Evolutionary conservation across 2,888 invertebrate genomes (phyloP), one percentile per base, ranked within the genome.

Genomic region (Adela reaumurella): DNA sequence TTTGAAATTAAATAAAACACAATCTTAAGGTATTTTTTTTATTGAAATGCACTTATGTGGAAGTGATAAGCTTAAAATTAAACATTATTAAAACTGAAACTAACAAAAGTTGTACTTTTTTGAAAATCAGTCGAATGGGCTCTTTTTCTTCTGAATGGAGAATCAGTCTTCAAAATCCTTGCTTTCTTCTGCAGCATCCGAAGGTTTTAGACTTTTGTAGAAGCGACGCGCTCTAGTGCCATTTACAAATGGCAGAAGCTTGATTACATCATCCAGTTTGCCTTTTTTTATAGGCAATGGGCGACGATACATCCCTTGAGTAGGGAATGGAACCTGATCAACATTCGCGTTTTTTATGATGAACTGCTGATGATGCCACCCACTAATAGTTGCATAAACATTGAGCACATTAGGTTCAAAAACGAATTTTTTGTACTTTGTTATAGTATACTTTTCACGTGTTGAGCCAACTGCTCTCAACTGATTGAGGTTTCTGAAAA

Each of bases 311-410:
- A 42, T 42, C 43, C 43, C 43, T 42, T 42, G 43, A 42, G 43
- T 42, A 42, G 43, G 43, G 43, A 42, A 42, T 42, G 43, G 43
- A 42, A 42, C 43, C 4, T 42, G 43, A 42, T 42, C 43, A 42
- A 10, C 43, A 17, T 42, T 42, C 43, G 17, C 43, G 43, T 42
- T 42, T 42, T 42, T 42, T 42, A 42, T 42, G 43, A 17, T 42
- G 17, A 42, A 42, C 43, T 6, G 43, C 43, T 6, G 43, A 42
- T 42, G 43, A 14, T 42, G 4, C 4, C 43, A 42, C 43, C 4
- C 5, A 42, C 43, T 6, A 10, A 6, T 42, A 42, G 11, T 42
- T 42, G 43, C 16, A 42, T 10, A 42, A 42, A 42, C 11, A 42
- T 10, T 42, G 43, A 11, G 43, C 5, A 42, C 43, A 42, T 42